Conservation (phyloP, 1,140 invertebrate species). For the Drosophila lacteicornis region DNA sequence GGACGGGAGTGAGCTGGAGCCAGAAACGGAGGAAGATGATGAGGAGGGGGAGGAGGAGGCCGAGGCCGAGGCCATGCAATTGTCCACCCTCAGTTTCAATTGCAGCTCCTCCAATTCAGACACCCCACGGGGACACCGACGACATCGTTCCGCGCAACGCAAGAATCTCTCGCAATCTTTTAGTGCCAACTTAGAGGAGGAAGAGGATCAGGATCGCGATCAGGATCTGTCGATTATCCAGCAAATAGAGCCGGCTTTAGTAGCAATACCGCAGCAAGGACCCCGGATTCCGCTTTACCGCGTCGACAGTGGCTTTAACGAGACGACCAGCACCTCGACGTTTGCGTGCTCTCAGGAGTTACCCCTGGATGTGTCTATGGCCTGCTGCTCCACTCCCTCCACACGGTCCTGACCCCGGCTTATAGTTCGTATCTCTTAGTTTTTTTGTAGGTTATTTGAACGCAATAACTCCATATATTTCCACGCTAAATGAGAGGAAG, state of each 20-base stretch:
- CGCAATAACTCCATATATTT: slow-evolving; percentile 57
- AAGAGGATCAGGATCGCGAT: slow-evolving; percentile 14
- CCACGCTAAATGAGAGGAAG: slow-evolving; percentile 30
- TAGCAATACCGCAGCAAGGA: background rate
- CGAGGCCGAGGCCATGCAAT: slow-evolving; percentile 74
- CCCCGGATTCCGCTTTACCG: slow-evolving; percentile 60
- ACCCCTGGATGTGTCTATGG: slow-evolving; percentile 68
- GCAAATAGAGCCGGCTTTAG: background rate
- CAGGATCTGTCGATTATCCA: slow-evolving; percentile 4
- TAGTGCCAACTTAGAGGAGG: slow-evolving; percentile 60
- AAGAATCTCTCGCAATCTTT: slow-evolving; percentile 84
- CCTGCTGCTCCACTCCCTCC: slow-evolving; percentile 77
- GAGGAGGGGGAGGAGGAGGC: slow-evolving; percentile 50
- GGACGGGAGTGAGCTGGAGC: slow-evolving; percentile 24
- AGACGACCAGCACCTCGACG: slow-evolving; percentile 72
- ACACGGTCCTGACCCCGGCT: slow-evolving; percentile 52
- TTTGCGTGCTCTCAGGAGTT: slow-evolving; percentile 61
- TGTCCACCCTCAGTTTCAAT: slow-evolving; percentile 66
- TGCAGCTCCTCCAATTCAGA: slow-evolving; percentile 79
- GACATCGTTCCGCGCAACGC: slow-evolving; percentile 71
- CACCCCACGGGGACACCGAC: slow-evolving; percentile 68
- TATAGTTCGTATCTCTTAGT: slow-evolving; percentile 5
- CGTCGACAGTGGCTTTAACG: slow-evolving; percentile 83
- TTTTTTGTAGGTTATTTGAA: slow-evolving; percentile 34
- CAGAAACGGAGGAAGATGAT: slow-evolving; percentile 27